Conservation (phyloP, 2,888 invertebrate genomes). For the Neuroscelio doddi region DNA sequence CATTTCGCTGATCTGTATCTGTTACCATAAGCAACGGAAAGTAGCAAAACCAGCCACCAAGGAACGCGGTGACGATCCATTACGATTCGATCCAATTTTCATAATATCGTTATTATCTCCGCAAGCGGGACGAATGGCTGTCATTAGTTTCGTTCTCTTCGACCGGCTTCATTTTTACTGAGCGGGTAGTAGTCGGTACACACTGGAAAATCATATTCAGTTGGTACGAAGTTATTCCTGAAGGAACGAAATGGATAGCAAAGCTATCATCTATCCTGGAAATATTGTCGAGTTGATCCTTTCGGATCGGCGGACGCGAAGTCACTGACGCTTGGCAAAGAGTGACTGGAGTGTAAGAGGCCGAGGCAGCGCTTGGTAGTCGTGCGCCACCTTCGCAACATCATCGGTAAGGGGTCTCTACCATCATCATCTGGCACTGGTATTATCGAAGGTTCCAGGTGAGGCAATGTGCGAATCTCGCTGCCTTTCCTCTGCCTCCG, state of each 20-base stretch:
- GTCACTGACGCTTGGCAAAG: constrained; percentile 69
- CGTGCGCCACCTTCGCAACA: constrained; percentile 46
- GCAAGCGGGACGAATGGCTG: constrained; percentile 7
- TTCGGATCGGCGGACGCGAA: constrained; percentile 69
- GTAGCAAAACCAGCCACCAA: constrained; percentile 21
- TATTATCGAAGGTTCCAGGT: constrained; percentile 43
- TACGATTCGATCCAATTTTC: constrained; percentile 14
- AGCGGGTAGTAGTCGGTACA: too few species aligned
- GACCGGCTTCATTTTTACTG: constrained; percentile 8
- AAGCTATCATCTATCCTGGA: too few species aligned
- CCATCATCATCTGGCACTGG: constrained; percentile 44
- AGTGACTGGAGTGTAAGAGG: constrained; percentile 67
- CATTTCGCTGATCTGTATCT: constrained; percentile 10
- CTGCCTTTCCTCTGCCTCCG: constrained; percentile 34
- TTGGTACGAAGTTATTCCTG: too few species aligned
- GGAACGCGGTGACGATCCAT: constrained; percentile 11
- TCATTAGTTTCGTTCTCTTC: too few species aligned
- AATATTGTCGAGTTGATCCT: constrained; percentile 55
- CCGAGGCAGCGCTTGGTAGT: constrained; percentile 53
- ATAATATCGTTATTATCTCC: constrained; percentile 9
- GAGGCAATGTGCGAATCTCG: constrained; percentile 36
- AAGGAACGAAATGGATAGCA: too few species aligned
- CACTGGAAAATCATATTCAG: too few species aligned
- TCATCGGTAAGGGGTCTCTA: constrained; percentile 30
- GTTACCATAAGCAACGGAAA: constrained; percentile 12